phyloP scores from a whole-genome alignment of 2,888 invertebrate genomes.

The Alviniconcha strummeri region DNA sequence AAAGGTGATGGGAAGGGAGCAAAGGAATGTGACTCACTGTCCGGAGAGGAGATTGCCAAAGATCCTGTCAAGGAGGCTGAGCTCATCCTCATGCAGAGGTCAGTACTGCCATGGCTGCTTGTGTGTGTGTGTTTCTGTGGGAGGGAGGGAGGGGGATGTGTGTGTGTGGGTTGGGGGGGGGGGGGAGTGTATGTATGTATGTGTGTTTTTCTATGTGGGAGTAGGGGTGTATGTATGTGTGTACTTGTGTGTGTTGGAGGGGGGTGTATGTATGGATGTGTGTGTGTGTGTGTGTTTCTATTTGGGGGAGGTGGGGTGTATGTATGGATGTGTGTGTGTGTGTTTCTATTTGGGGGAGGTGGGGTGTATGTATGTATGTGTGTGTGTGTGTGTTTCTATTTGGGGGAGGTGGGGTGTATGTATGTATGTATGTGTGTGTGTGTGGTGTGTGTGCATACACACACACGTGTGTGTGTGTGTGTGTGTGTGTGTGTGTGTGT shows the following conservation, averaged over 20 bases:
- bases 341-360: neutral
- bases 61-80: conserved; percentile 66
- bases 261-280: neutral
- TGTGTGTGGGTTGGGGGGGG: no score
- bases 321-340: neutral
- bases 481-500: neutral
- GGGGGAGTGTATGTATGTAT: no score
- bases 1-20: conserved; percentile 53
- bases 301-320: neutral
- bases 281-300: no score
- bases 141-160: no score
- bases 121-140: no score
- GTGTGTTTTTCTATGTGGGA: neutral
- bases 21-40: conserved; percentile 53
- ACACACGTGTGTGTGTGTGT: neutral
- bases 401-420: neutral
- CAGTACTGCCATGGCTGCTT: neutral
- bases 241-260: neutral
- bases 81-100: conserved; percentile 68
- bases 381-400: no score
- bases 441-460: no score
- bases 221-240: conserved; percentile 6
- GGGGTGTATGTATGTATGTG: neutral
- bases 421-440: neutral
- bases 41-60: conserved; percentile 52